Base-by-base conservation (phyloP, 1,140 invertebrate genomes). In the Drosophila navojoa region DNA sequence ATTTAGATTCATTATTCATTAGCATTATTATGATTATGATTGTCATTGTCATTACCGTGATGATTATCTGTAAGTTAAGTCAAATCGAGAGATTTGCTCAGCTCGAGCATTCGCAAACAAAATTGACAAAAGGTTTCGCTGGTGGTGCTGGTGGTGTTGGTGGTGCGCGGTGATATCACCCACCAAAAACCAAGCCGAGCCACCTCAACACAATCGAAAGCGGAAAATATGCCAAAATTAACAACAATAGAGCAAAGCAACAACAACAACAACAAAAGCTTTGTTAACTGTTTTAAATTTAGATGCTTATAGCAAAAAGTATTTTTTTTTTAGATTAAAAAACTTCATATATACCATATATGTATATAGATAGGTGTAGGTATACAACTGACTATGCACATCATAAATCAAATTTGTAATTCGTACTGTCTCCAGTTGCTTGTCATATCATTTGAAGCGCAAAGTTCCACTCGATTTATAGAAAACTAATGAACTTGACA, bases 161-260 rank as follows among this genome's bases (percentile, higher is more conserved):
- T 57, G 38, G 32, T 16, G 44, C n/a, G 27, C 44, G 84, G 84
- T 87, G 82, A 87, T 87, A 87, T 87, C 82, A 87, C 79, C 84
- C 29, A 49, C 35, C 35, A 11, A 38, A 35, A 27, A 27, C 25
- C 58, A n/a, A 44, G 16, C 29, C 42, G 15, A 49, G 60, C 42
- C 64, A 61, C 22, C 62, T 49, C 35, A 63, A 64, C 42, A 40
- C 42, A 76, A 49, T 59, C 59, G 52, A 64, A 64, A 71, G 70
- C 84, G 84, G 73, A 82, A 87, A 87, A 84, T 76, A 89, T 76
- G 79, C 66, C 73, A 76, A 81, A 81, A 81, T 82, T 73, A 82
- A 76, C 76, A 85, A 81, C 67, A 86, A 81, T 66, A 79, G 35
- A 38, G 10, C 6, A 84, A 15, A 66, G 52, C 38, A 68, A 72